Evolutionary conservation across 1,140 invertebrate species (phyloP).

Genomic region (Drosophila bocqueti): DNA sequence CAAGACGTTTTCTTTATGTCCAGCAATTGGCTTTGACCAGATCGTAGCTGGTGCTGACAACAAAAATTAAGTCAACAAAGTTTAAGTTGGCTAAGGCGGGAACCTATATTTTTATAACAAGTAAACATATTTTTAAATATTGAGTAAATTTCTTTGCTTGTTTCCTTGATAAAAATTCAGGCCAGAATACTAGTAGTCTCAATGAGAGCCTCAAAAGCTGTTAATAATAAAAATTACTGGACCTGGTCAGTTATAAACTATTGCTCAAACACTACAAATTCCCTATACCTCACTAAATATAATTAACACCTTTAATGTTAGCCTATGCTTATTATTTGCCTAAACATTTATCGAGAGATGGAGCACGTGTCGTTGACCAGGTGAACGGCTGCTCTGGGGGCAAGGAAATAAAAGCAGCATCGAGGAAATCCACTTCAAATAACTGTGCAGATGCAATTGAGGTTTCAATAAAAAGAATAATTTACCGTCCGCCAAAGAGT

Average conservation of each 20-base stretch:
- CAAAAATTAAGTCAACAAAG: constrained; percentile 11
- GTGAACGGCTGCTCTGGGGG: constrained; percentile 7
- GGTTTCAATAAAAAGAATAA: constrained; percentile 29
- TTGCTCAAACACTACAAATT: neutral
- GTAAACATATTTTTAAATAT: neutral
- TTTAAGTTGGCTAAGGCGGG: neutral
- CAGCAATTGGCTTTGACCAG: constrained; percentile 29
- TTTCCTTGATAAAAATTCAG: no score
- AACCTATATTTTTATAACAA: neutral
- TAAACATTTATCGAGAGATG: constrained; percentile 37
- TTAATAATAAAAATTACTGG: neutral
- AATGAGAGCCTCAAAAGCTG: neutral
- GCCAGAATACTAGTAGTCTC: neutral
- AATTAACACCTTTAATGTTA: constrained; percentile 56
- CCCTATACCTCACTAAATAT: neutral
- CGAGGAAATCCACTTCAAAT: constrained; percentile 9
- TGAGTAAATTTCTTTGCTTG: neutral
- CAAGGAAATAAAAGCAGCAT: constrained; percentile 34
- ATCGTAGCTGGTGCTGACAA: neutral
- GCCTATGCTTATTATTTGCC: constrained; percentile 28
- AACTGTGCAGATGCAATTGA: constrained; percentile 24
- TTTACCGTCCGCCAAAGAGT: constrained; percentile 28
- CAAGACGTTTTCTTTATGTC: constrained; percentile 11
- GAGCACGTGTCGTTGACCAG: constrained; percentile 57
- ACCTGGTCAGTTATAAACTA: neutral